phyloP scores from a whole-genome alignment of 1,140 invertebrate species.

The Chironomus striatipennis region DNA sequence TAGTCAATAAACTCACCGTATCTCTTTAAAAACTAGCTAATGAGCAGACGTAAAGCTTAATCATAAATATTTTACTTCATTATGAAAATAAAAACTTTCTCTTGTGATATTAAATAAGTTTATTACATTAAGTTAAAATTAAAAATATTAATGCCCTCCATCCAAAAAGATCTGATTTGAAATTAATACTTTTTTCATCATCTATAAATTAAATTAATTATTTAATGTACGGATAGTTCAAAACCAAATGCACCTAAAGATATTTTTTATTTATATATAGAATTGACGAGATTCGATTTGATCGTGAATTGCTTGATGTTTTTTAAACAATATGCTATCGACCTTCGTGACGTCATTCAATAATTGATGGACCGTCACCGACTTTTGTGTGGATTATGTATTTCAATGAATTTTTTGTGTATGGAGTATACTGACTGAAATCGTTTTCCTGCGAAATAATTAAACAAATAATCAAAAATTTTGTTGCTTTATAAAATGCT shows the following conservation, averaged over 20 bases:
- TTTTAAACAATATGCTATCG: too few relatives aligned
- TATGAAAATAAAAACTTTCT: too few relatives aligned
- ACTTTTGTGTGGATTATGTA: constrained; percentile 79
- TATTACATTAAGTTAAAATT: not conserved
- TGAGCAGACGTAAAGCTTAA: too few relatives aligned
- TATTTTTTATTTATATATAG: not conserved
- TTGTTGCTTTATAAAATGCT: not conserved
- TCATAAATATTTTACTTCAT: too few relatives aligned
- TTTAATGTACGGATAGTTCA: too few relatives aligned
- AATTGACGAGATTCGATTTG: not conserved
- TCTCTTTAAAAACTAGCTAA: too few relatives aligned
- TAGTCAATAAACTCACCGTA: too few relatives aligned
- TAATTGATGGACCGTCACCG: constrained; percentile 52
- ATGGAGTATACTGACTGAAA: not conserved
- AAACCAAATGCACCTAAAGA: not conserved
- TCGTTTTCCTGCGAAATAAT: constrained; percentile 38
- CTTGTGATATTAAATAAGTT: not conserved
- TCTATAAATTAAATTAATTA: too few relatives aligned
- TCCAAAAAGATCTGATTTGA: not conserved
- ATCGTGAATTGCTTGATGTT: too few relatives aligned
- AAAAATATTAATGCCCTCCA: not conserved
- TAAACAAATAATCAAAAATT: not conserved
- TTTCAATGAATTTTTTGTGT: constrained; percentile 52
- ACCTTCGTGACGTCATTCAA: not conserved
- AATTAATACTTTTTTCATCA: not conserved